Evolutionary conservation across 2,113 vertebrate genomes (phyloP).

Genomic region (Aspiorhynchus laticeps): DNA sequence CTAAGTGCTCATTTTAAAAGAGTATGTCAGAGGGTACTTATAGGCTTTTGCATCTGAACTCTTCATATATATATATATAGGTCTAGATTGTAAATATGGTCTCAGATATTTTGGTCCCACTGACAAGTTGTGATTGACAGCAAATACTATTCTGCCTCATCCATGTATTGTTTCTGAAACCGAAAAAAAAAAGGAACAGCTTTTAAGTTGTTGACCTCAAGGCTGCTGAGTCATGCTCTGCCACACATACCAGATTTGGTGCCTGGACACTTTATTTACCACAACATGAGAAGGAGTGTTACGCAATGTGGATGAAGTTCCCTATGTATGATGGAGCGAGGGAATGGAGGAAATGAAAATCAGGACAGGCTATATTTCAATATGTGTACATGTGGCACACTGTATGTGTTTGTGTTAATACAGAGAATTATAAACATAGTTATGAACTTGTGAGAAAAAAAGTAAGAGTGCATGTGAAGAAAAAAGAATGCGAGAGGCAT

Average conservation of each 20-base stretch:
- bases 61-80: no score
- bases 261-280: conserved; percentile 48
- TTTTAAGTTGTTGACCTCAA: neutral
- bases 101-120: neutral
- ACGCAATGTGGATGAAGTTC: conserved; percentile 39
- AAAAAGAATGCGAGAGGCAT: neutral
- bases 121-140: neutral
- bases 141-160: neutral
- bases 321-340: conserved; percentile 13
- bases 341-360: neutral
- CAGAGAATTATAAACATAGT: neutral
- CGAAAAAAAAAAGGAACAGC: neutral
- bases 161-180: neutral
- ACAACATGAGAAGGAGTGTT: conserved; percentile 57
- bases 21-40: no score
- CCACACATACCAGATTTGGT: neutral
- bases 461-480: conserved; percentile 7
- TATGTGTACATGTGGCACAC: neutral
- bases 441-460: neutral
- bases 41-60: no score
- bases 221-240: neutral
- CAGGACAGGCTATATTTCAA: neutral
- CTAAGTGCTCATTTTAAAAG: no score
- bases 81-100: neutral
- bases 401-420: neutral